These are phyloP conservation scores for Tauraco hartlaubi DNA, from an alignment of 2,797 vertebrate species.

Conservation along the genomic window DNA sequence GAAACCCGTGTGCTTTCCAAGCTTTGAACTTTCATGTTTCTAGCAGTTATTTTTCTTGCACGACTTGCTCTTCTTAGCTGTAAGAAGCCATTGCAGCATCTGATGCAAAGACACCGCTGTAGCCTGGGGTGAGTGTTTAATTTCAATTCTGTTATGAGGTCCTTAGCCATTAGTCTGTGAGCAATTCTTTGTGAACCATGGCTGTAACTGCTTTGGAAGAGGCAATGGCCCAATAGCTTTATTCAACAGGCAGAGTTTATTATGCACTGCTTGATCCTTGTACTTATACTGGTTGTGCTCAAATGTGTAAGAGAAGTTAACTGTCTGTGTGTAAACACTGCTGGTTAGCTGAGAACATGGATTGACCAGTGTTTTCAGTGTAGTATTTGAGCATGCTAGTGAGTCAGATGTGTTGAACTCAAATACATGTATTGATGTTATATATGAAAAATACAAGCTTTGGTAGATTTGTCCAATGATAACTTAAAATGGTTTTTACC, in stretches of 20 bases:
- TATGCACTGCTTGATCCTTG: rapidly evolving
- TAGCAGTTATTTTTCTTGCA: rapidly evolving
- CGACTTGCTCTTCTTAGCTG: rapidly evolving
- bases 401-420: background rate
- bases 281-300: rapidly evolving
- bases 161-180: background rate
- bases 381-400: background rate
- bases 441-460: background rate
- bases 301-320: rapidly evolving
- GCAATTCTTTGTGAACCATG: rapidly evolving
- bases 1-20: rapidly evolving
- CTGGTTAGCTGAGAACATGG: background rate
- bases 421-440: background rate
- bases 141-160: rapidly evolving
- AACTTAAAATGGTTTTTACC: rapidly evolving
- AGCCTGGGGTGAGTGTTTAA: background rate
- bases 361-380: rapidly evolving
- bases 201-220: rapidly evolving
- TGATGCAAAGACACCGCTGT: rapidly evolving
- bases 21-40: rapidly evolving
- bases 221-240: rapidly evolving
- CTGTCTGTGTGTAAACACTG: rapidly evolving
- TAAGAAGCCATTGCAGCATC: rapidly evolving
- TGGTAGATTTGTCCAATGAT: background rate
- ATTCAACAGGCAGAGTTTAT: rapidly evolving